Evolutionary conservation across 2,113 vertebrate genomes (phyloP), one percentile per base, ranked within the genome.

Genomic region (Urocitellus parryii): DNA sequence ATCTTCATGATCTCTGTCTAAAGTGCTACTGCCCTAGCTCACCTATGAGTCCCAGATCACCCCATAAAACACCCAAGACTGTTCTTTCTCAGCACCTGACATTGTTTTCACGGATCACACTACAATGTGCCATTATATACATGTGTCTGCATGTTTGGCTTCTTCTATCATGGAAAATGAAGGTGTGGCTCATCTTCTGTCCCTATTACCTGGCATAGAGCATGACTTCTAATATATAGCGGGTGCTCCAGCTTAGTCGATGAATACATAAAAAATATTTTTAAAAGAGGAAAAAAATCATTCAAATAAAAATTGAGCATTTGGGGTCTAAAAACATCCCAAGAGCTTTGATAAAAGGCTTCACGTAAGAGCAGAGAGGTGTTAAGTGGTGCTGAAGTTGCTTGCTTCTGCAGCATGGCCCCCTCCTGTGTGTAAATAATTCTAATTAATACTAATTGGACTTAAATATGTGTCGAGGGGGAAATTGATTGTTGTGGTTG

Each of bases 401-500:
- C 58, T 88, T 88, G 10, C 42, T 74, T 80, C 70, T 63, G 39
- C 18, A 45, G 9, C 53, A 32, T 10, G 20, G 29, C 4, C 27
- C 37, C n/a, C 85, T 94, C 22, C 72, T 86, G 16, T 13, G 29
- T 39, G 34, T n/a, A 45, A 73, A 42, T 81, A 78, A 88, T 79
- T 91, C 88, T 90, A 96, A 97, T 97, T 72, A 96, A 83, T 89
- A 88, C 53, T 91, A 96, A 97, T 93, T 96, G 82, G 56, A 72
- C 87, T 95, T 95, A 91, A 94, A 53, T 92, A 48, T 48, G 56
- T 79, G 85, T 94, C 78, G 93, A 92, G 12, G 68, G 39, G 20
- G 14, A 87, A 93, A 93, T 1, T 65, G 25, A 80, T 84, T 63
- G 27, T 58, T 83, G 42, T 42, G 92, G 6, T 70, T 93, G 32